Conservation (phyloP, 1,140 invertebrate species). For the Drosophila mauritiana region DNA sequence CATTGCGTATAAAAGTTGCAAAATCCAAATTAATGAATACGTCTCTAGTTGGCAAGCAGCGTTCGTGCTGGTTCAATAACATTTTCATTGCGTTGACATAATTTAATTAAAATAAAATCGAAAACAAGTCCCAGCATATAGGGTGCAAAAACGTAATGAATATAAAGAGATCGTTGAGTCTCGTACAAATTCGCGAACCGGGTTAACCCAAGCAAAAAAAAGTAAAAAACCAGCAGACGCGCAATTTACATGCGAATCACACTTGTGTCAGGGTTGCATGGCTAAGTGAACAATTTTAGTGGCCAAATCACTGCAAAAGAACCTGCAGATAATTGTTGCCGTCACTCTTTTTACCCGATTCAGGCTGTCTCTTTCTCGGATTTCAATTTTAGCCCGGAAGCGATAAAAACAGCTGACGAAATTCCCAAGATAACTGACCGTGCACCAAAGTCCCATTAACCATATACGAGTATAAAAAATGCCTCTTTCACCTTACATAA, state of each 20-base stretch:
- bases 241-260: constrained; percentile 68
- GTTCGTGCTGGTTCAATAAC: constrained; percentile 73
- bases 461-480: constrained; percentile 12
- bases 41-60: constrained; percentile 39
- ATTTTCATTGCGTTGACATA: constrained; percentile 81
- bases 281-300: constrained; percentile 11
- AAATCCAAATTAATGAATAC: constrained; percentile 79
- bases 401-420: constrained; percentile 33
- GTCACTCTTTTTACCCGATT: neutral
- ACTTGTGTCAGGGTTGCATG: constrained; percentile 41
- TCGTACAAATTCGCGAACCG: constrained; percentile 54
- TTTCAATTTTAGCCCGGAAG: constrained; percentile 30
- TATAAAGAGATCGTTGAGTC: constrained; percentile 65
- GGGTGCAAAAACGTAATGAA: constrained; percentile 66
- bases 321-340: neutral
- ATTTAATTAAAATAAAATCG: constrained; percentile 79
- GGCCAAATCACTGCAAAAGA: constrained; percentile 7
- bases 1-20: constrained; percentile 72
- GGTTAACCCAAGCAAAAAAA: constrained; percentile 52
- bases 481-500: neutral
- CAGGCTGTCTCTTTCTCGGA: neutral
- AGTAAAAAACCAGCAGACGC: constrained; percentile 23
- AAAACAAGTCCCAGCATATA: constrained; percentile 35
- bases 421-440: constrained; percentile 44
- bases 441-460: constrained; percentile 40